These are phyloP conservation scores for Hypanus sabinus DNA, from an alignment of 2,113 vertebrate species.

Conservation along the genomic window DNA sequence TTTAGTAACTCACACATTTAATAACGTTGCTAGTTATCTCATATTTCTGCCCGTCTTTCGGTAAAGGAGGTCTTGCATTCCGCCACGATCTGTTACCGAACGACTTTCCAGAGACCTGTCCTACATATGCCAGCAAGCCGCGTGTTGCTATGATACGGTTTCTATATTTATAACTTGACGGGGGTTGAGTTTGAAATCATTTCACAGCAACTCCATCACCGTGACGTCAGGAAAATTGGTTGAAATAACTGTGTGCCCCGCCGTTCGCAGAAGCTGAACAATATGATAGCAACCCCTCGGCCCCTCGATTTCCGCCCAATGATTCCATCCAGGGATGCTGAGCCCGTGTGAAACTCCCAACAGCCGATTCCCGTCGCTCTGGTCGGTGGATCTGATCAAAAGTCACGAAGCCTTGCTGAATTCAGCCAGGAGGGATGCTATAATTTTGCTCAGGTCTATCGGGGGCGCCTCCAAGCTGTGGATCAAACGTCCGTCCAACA, in stretches of 20 bases:
- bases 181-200: slow-evolving; percentile 17
- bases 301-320: not conserved
- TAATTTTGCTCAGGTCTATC: not conserved
- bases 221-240: slow-evolving; percentile 7
- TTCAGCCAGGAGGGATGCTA: slow-evolving; percentile 13
- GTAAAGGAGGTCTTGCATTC: not conserved
- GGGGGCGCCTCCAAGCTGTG: slow-evolving; percentile 8
- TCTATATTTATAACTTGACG: slow-evolving; percentile 25
- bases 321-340: not conserved
- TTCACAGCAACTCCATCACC: slow-evolving; percentile 31
- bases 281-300: not conserved
- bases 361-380: not conserved
- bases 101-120: not conserved
- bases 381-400: slow-evolving; percentile 25
- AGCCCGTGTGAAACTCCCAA: not conserved
- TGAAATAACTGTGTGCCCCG: not conserved
- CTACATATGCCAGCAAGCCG: not conserved
- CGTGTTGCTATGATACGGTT: slow-evolving; percentile 15
- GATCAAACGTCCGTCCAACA: slow-evolving; percentile 21
- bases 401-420: slow-evolving; percentile 25
- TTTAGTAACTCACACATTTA: not conserved
- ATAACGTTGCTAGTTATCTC: not conserved
- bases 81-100: not conserved
- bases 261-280: not conserved
- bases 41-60: not conserved